These are phyloP conservation scores for Hydraecia micacea DNA, from an alignment of 2,888 invertebrate genomes.

Conservation along the genomic window DNA sequence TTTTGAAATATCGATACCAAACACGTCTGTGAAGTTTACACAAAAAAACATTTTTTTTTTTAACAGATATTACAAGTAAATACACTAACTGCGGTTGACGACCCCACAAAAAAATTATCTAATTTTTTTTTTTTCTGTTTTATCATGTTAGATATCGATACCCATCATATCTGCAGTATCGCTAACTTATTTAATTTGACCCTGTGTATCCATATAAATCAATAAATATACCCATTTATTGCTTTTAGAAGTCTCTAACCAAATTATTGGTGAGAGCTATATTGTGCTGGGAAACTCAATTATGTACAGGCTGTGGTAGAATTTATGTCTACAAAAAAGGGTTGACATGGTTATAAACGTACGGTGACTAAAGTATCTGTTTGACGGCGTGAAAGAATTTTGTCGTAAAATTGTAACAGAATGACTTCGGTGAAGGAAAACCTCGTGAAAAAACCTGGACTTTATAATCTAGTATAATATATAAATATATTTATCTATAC, in stretches of 20 bases:
- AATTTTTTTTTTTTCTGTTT: background rate
- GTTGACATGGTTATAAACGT: constrained; percentile 27
- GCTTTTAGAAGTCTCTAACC: constrained; percentile 36
- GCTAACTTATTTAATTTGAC: background rate
- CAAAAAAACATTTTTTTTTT: too few species aligned
- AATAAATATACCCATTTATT: constrained; percentile 56
- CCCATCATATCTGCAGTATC: background rate
- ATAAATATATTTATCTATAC: too few species aligned
- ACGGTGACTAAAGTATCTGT: background rate
- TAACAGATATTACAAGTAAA: too few species aligned
- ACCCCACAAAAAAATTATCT: background rate
- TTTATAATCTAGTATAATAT: background rate
- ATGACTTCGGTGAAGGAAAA: background rate
- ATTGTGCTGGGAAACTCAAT: constrained; percentile 54
- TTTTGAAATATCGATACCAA: too few species aligned
- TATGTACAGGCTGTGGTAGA: constrained; percentile 43
- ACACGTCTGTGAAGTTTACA: too few species aligned
- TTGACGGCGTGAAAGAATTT: background rate
- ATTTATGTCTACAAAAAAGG: constrained; percentile 37
- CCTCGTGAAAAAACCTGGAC: background rate
- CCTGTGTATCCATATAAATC: constrained; percentile 20
- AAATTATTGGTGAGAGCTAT: constrained; percentile 41
- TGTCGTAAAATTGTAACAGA: background rate
- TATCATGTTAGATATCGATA: background rate
- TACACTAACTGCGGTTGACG: background rate